Conservation (phyloP, 2,113 vertebrate species). For the Bolborhynchus lineola region DNA sequence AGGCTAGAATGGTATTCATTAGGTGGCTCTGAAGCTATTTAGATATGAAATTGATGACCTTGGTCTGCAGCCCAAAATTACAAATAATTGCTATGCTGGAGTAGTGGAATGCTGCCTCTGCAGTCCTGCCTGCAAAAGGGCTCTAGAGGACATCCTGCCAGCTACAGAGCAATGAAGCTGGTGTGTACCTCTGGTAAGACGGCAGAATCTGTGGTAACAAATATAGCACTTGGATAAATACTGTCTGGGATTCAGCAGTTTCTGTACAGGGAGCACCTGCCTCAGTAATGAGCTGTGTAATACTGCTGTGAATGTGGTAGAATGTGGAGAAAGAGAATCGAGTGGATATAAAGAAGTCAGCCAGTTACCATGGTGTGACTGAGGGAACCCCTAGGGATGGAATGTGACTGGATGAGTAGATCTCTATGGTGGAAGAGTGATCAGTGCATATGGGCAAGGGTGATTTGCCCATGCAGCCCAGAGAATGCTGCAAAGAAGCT, state of each 20-base stretch:
- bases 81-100: neutral
- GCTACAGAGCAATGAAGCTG: neutral
- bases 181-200: neutral
- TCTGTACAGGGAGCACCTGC: neutral
- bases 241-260: neutral
- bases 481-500: neutral
- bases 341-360: neutral
- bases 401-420: neutral
- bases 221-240: neutral
- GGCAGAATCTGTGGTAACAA: neutral
- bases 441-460: neutral
- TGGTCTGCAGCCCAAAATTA: neutral
- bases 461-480: neutral
- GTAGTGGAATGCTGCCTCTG: neutral
- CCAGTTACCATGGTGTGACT: neutral
- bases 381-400: neutral
- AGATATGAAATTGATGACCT: neutral
- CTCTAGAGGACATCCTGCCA: neutral
- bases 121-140: neutral
- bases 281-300: neutral
- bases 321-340: neutral
- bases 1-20: neutral
- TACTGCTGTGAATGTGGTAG: neutral
- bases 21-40: neutral
- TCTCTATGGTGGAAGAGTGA: rapidly evolving